These are phyloP conservation scores for Brenthis ino DNA, from an alignment of 2,888 invertebrate genomes.

Conservation along the genomic window DNA sequence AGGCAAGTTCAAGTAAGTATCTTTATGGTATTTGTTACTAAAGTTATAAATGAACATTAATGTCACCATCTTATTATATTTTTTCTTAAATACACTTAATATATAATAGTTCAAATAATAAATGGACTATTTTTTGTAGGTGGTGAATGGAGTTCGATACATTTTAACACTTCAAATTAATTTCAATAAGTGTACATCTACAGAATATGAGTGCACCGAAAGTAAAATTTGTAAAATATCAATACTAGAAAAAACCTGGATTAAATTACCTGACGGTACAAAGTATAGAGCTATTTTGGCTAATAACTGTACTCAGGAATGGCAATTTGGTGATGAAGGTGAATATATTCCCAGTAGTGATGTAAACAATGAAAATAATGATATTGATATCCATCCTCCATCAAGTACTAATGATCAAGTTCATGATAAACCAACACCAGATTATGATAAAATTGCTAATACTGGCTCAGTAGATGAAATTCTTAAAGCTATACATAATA, in stretches of 20 bases:
- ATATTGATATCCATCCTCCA: conserved; percentile 41
- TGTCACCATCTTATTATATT: not conserved
- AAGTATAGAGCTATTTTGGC: conserved; percentile 83
- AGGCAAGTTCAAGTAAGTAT: conserved; percentile 78
- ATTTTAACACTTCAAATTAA: conserved; percentile 77
- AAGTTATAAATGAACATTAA: not conserved
- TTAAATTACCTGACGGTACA: conserved; percentile 78
- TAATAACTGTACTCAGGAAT: conserved; percentile 85
- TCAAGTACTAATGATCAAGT: conserved; percentile 16
- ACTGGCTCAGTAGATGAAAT: conserved; percentile 60
- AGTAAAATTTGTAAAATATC: conserved; percentile 82
- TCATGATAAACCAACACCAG: conserved; percentile 39
- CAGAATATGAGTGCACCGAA: conserved; percentile 54
- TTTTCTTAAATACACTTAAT: not conserved
- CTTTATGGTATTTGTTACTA: not conserved
- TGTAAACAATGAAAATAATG: conserved; percentile 47
- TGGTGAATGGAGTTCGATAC: conserved; percentile 84
- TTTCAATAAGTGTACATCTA: conserved; percentile 68
- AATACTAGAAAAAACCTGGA: conserved; percentile 86
- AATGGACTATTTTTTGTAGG: conserved; percentile 48
- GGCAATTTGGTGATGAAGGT: conserved; percentile 73
- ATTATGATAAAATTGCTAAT: conserved; percentile 52
- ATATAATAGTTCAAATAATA: not conserved
- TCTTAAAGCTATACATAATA: conserved; percentile 57
- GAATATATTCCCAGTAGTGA: conserved; percentile 49